Evolutionary conservation across 2,797 vertebrate genomes (phyloP).

Genomic region (Chloroceryle inda): DNA sequence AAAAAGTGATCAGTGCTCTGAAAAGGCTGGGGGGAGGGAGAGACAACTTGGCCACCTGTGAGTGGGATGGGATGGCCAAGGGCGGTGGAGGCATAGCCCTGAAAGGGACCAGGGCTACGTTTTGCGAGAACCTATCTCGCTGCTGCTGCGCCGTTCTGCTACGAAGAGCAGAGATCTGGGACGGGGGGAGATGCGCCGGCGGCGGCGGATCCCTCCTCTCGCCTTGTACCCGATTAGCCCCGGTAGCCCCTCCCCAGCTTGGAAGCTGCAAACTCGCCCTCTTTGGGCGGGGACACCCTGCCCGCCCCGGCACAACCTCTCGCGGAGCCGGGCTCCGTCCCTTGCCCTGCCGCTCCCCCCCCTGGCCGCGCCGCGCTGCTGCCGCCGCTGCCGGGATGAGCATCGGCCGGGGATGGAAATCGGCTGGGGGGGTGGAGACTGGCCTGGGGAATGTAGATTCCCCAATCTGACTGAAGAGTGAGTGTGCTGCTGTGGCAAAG

Average conservation of each 20-base stretch:
- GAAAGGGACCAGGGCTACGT: neutral
- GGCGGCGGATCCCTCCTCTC: neutral
- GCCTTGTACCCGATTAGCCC: neutral
- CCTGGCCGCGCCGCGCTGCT: conserved; percentile 3
- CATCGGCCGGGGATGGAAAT: neutral
- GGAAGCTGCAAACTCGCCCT: neutral
- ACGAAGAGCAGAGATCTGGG: neutral
- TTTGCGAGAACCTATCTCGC: neutral
- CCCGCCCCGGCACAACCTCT: too few species aligned
- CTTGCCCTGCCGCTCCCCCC: conserved; percentile 31
- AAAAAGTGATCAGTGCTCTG: neutral
- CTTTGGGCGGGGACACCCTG: too few species aligned
- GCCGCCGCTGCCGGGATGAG: neutral
- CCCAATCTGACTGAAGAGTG: neutral
- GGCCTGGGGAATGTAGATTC: neutral
- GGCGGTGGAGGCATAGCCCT: accelerated
- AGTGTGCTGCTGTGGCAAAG: neutral
- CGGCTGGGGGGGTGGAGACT: neutral
- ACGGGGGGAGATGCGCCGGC: neutral
- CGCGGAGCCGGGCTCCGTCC: neutral
- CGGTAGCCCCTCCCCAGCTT: neutral
- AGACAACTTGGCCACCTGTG: accelerated
- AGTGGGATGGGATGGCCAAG: neutral
- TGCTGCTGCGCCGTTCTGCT: neutral
- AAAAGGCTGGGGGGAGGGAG: neutral